Percentiles rank a stretch among this genome's conserved stretches.
phyloP scores from a whole-genome alignment of 2,113 vertebrate genomes.

The Spermophilus dauricus region DNA sequence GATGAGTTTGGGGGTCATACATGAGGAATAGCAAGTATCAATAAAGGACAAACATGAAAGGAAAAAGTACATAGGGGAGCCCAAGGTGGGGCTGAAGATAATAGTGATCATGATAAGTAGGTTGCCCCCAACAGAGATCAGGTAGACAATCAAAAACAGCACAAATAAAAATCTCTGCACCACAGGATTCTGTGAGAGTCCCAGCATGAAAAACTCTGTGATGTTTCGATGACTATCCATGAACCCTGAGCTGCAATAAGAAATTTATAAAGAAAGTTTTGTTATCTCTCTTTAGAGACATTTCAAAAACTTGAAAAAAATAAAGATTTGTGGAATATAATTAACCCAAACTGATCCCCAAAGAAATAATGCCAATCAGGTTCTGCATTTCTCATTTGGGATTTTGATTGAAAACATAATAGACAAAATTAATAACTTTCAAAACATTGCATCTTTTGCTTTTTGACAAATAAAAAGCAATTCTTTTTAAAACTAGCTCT shows the following conservation, averaged over 20 bases:
- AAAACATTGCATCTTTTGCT: background rate
- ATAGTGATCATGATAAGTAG: background rate
- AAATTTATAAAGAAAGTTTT: background rate
- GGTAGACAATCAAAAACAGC: constrained; percentile 13
- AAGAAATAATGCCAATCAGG: background rate
- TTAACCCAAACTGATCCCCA: background rate
- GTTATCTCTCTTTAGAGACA: background rate
- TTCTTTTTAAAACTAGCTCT: too few species aligned
- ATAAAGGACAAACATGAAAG: constrained; percentile 69
- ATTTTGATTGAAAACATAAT: background rate
- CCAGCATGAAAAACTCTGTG: constrained; percentile 73
- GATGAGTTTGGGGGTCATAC: constrained; percentile 70
- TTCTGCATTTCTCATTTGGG: background rate
- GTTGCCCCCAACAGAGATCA: constrained; percentile 35
- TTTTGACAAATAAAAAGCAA: background rate
- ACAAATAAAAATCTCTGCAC: constrained; percentile 53
- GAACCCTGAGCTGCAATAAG: background rate
- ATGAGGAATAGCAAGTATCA: constrained; percentile 73
- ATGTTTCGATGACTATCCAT: constrained; percentile 70
- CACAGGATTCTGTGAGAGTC: constrained; percentile 49
- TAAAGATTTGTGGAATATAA: background rate
- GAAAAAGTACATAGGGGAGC: constrained; percentile 76
- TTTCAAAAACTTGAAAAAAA: background rate
- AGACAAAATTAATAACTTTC: background rate
- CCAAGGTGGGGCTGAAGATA: background rate